Base-by-base conservation (phyloP, 1,140 invertebrate species). In the Brachionus sp. region DNA sequence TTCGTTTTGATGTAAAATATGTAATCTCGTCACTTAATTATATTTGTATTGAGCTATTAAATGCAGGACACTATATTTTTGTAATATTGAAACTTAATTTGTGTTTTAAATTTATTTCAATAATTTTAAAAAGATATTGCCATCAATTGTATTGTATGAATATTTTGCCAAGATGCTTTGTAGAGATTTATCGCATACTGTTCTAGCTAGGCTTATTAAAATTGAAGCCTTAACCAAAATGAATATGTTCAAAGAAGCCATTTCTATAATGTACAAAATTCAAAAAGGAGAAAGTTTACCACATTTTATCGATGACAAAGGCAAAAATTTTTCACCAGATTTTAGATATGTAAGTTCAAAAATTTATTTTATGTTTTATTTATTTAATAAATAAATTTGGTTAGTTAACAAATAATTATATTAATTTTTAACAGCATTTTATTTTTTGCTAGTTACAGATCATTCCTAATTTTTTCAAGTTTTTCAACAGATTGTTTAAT, bases 211-310 rank as follows among this genome's bases (percentile, higher is more conserved):
- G 25, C 83, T 66, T 9, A 77, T 75, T 7, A 64, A 77, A 46
- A 85, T 87, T 0, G 85, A 86, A 7, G 86, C 87, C 2, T 85
- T 89, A 13, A 87, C 86, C 19, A 86, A 88, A 70, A 84, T 88
- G 9, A 84, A 85, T 12, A 84, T 89, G 33, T 89, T 86, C 83
- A 84, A 84, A 25, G 88, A 88, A 84, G 88, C 88, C 1, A 82
- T 88, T 13, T 85, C 85, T 23, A 85, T 85, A 0, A 84, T 89
- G 13, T 85, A 86, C 84, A 84, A 85, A n/a, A 84, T 89, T 3
- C 85, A 88, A 12, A 86, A 88, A 84, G 88, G 88, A 1, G 88
- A 89, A 53, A 84, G 86, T 16, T 85, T 89, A 16, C 88, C 88
- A 9, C 87, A 87, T 64, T 86, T 83, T n/a, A 87, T 86, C n/a